Conservation (phyloP, 2,797 vertebrate genomes). For the Clarias pachynema region DNA sequence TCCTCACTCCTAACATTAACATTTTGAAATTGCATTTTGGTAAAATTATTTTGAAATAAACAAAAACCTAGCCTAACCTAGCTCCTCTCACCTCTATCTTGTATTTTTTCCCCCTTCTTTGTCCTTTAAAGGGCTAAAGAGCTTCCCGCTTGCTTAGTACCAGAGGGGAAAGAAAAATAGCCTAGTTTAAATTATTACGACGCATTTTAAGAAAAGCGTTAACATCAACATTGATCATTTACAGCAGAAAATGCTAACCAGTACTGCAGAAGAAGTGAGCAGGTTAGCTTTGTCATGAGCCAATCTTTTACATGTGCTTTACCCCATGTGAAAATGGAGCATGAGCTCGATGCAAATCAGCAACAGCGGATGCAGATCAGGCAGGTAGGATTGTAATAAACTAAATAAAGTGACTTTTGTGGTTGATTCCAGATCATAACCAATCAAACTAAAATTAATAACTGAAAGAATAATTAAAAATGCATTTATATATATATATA, state of each 20-base stretch:
- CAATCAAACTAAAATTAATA: not conserved
- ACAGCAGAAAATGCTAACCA: not conserved
- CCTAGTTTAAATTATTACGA: not conserved
- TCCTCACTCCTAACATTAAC: too few species aligned
- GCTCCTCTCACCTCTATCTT: too few species aligned
- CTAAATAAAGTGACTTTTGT: not conserved
- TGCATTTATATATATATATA: not conserved
- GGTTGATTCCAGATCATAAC: not conserved
- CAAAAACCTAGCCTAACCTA: too few species aligned
- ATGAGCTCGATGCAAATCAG: slow-evolving; percentile 19
- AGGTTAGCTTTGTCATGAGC: not conserved
- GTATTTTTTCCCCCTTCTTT: too few species aligned
- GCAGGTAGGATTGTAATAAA: not conserved
- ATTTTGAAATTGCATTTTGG: too few species aligned
- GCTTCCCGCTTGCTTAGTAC: not conserved
- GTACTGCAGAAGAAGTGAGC: not conserved
- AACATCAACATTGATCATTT: not conserved
- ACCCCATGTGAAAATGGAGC: slow-evolving; percentile 1
- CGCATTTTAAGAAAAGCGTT: not conserved
- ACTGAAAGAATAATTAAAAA: not conserved
- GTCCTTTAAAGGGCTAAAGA: too few species aligned
- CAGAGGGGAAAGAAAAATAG: not conserved
- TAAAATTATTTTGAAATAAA: too few species aligned
- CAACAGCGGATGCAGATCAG: not conserved
- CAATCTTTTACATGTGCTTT: slow-evolving; percentile 14